Base-by-base conservation (phyloP, 2,888 invertebrate genomes). In the Agrilus cyanescens region DNA sequence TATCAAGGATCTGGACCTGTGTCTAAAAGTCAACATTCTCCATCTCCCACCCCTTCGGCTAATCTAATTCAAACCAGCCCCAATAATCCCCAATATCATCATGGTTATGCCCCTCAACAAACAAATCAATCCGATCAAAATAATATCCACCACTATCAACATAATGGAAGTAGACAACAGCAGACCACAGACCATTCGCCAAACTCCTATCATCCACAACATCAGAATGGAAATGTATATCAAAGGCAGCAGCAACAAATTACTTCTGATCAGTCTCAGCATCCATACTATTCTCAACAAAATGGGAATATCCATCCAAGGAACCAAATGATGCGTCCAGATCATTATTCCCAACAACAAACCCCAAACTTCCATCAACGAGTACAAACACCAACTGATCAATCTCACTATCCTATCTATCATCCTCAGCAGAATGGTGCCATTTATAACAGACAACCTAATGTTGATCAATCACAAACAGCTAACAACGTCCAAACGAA, bases 261-360 rank as follows among this genome's bases (percentile, higher is more conserved):
- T 47, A 51, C 58, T 7, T 59, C 60, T 52, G 60, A 59, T 38
- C 54, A 54, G 45, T 50, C 48, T 34, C 31, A 47, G 15, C 44
- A 45, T 18, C 36, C 32, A 14, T 31, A 32, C 12, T 41, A 46
- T 10, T 10, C 25, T 4, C 25, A 25, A 10, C 25, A 25, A 25
- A 25, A 25, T 25, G 25, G 25, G 1, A 25, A 25, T 25, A 25
- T 29, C 12, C 37, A 37, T 35, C 32, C 29, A 15, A 42, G 50
- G 43, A 36, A 36, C 38, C 32, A 40, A 30, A 8, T 34, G 12
- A 8, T 34, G 12, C 34, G 29, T 12, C 41, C 45, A 4, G 52
- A 53, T 34, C 56, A 50, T 47, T 64, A 64, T 35, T 59, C 57
- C 32, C 40, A 43, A 5, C 58, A 58, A 47, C 53, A 51, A 49